Percentiles rank a stretch among this genome's conserved stretches.
phyloP scores from a whole-genome alignment of 2,113 vertebrate species.

The Aix galericulata region DNA sequence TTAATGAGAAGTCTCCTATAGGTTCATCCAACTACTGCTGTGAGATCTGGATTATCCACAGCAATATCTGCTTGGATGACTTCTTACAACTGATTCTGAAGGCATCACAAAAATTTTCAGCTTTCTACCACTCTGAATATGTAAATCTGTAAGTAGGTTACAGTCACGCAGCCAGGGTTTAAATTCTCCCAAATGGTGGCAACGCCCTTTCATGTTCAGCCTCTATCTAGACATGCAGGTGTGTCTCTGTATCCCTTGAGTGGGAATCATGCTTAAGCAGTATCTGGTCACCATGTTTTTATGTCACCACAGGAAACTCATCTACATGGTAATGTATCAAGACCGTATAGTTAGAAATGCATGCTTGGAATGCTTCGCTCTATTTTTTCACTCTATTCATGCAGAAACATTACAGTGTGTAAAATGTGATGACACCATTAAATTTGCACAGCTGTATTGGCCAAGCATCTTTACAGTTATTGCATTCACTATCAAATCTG shows the following conservation, averaged over 20 bases:
- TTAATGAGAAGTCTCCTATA: background rate
- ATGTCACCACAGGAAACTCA: background rate
- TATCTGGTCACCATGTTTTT: background rate
- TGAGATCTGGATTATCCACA: background rate
- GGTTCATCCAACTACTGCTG: background rate
- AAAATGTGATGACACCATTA: background rate
- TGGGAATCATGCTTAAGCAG: background rate
- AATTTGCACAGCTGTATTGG: background rate
- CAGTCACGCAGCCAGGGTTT: background rate
- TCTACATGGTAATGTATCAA: background rate
- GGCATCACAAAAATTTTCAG: background rate
- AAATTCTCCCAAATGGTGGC: background rate
- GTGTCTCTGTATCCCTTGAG: background rate
- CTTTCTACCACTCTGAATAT: background rate
- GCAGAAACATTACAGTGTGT: background rate
- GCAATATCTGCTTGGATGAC: background rate
- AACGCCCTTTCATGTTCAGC: background rate
- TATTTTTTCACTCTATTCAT: background rate
- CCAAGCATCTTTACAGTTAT: background rate
- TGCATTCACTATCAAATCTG: background rate
- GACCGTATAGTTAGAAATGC: background rate
- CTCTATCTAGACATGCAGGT: background rate
- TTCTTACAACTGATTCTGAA: background rate
- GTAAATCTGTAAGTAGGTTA: background rate
- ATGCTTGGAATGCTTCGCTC: background rate